Evolutionary conservation across 2,888 invertebrate genomes (phyloP), one percentile per base, ranked within the genome.

Genomic region (Amitus sp.): DNA sequence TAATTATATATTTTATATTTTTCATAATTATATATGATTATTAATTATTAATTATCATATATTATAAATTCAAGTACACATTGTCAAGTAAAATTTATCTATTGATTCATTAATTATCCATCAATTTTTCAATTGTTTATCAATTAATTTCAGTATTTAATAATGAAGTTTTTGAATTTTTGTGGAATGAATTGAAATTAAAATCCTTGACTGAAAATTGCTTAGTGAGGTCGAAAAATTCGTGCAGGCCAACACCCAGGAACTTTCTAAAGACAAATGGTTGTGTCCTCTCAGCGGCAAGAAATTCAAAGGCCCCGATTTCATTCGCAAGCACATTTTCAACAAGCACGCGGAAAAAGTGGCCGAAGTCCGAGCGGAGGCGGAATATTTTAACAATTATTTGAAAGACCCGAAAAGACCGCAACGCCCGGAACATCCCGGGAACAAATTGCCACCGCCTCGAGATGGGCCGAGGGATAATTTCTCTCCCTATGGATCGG

Each of bases 271-370:
- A 79, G 99, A 98, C 80, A 99, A 99, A 75, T 99, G 98, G 98
- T 83, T 99, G 68, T 99, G 99, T 83, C 99, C 99, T 0, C 84
- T 99, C 6, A 98, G 97, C 52, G 98, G 98, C 1, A 99, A 99
- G 82, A 99, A 99, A 82, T 99, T 99, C 84, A 99, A 98, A 82
- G 92, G 98, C 0, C 98, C 98, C 0, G 98, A 99, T 81, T 99
- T 98, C 83, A 97, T 99, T 23, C 89, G 96, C 61, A 99, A 99
- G 80, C 99, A 99, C 81, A 96, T 99, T 67, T 93, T 95, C 78
- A 98, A 98, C 82, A 99, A 99, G 78, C 98, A 99, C 77, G 91
- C 83, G 0, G 98, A 99, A 76, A 98, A 98, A 84, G 91, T 99
- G 39, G 95, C 98, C 33, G 98, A 98, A 83, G 98, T 98, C 1